phyloP scores from a whole-genome alignment of 2,113 vertebrate species.

The Semicossyphus pulcher region DNA sequence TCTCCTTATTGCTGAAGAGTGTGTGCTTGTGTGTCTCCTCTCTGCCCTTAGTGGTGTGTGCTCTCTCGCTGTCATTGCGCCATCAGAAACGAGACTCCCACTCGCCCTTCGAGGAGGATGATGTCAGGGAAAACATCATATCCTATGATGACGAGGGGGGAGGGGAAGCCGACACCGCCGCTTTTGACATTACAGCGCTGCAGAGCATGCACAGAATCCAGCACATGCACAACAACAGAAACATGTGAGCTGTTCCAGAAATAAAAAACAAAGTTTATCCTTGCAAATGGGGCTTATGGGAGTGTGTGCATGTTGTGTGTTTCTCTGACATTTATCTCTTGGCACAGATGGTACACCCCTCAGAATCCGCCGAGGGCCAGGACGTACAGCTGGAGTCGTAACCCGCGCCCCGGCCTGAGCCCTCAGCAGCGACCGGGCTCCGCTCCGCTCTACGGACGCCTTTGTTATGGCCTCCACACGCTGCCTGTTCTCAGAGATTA shows the following conservation, averaged over 20 bases:
- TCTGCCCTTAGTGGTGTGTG: slow-evolving; percentile 78
- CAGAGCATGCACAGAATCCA: slow-evolving; percentile 81
- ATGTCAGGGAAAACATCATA: slow-evolving; percentile 87
- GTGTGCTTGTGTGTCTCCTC: slow-evolving; percentile 41
- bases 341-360: slow-evolving; percentile 80
- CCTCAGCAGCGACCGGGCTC: slow-evolving; percentile 75
- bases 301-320: slow-evolving; percentile 27
- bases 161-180: slow-evolving; percentile 91
- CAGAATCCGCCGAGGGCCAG: slow-evolving; percentile 71
- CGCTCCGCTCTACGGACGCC: slow-evolving; percentile 77
- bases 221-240: slow-evolving; percentile 75
- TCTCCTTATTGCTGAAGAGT: neutral
- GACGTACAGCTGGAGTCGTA: slow-evolving; percentile 79
- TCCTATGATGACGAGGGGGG: slow-evolving; percentile 91
- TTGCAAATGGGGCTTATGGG: slow-evolving; percentile 15
- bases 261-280: slow-evolving; percentile 22
- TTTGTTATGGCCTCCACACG: slow-evolving; percentile 83
- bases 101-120: slow-evolving; percentile 82
- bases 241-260: slow-evolving; percentile 70
- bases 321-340: slow-evolving; percentile 63
- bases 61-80: slow-evolving; percentile 80
- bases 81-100: slow-evolving; percentile 82
- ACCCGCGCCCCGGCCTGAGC: slow-evolving; percentile 56
- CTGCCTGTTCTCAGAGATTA: slow-evolving; percentile 81
- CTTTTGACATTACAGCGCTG: slow-evolving; percentile 90